Conservation (phyloP, 2,113 vertebrate species). For the Amphilophus citrinellus region DNA sequence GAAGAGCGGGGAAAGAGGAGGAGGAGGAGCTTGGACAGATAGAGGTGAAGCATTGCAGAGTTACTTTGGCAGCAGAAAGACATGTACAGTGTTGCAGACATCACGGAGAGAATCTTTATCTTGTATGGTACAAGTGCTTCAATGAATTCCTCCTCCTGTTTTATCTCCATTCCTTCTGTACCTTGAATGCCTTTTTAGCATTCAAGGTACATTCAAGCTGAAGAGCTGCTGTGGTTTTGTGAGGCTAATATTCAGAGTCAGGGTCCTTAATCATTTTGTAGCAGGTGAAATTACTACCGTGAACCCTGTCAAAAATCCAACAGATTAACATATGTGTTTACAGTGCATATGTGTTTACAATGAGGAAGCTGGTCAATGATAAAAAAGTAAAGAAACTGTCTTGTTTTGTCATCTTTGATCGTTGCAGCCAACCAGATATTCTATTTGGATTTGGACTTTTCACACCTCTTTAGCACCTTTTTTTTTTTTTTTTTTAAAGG, state of each 20-base stretch:
- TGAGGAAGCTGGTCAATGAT: neutral
- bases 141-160: slow-evolving; percentile 27
- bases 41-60: slow-evolving; percentile 12
- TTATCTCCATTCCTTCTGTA: slow-evolving; percentile 32
- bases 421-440: no score
- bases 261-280: neutral
- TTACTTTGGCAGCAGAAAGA: slow-evolving; percentile 17
- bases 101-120: slow-evolving; percentile 43
- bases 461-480: neutral
- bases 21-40: neutral
- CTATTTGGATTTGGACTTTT: neutral
- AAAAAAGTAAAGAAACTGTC: no score
- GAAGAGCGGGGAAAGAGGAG: neutral
- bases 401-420: no score
- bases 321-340: neutral
- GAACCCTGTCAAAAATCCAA: neutral
- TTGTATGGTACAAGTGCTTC: slow-evolving; percentile 10
- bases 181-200: slow-evolving; percentile 39
- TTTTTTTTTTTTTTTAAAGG: no score
- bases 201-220: neutral
- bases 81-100: slow-evolving; percentile 16
- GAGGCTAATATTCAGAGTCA: neutral
- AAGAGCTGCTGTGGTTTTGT: neutral
- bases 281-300: neutral
- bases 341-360: neutral